Evolutionary conservation across 2,113 vertebrate species (phyloP).

Genomic region (Macrotus californicus): DNA sequence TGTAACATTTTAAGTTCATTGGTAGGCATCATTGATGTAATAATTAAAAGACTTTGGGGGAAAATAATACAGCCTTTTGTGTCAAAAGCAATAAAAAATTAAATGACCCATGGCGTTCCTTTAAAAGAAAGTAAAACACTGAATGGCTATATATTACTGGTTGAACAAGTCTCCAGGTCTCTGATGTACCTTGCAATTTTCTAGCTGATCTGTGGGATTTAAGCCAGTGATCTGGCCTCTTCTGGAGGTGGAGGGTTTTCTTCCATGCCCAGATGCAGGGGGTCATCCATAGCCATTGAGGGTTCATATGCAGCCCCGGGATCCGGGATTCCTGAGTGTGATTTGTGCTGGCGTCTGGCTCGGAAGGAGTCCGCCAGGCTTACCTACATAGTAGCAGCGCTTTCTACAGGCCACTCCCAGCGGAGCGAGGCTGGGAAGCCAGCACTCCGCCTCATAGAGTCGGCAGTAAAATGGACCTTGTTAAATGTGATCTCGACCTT

Average conservation of each 20-base stretch:
- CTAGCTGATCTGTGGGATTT: neutral
- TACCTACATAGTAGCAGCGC: neutral
- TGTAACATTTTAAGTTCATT: neutral
- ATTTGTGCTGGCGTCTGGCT: neutral
- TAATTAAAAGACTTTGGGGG: neutral
- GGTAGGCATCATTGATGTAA: neutral
- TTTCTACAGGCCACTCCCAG: neutral
- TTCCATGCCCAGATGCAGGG: neutral
- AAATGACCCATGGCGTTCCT: neutral
- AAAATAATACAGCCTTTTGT: neutral
- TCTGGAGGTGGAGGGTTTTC: neutral
- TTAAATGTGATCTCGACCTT: neutral
- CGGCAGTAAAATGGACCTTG: neutral
- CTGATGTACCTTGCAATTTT: neutral
- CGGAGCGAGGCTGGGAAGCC: neutral
- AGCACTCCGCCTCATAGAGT: neutral
- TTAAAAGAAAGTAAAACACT: neutral
- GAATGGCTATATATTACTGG: neutral
- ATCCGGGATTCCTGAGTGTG: neutral
- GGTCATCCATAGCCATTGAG: neutral
- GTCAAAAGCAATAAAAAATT: neutral
- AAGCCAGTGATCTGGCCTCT: neutral
- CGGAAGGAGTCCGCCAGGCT: neutral
- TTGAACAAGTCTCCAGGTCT: neutral
- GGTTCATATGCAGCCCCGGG: neutral